These are phyloP conservation scores for Heteromormyrus szaboi DNA, from an alignment of 2,797 vertebrate genomes.

Conservation along the genomic window DNA sequence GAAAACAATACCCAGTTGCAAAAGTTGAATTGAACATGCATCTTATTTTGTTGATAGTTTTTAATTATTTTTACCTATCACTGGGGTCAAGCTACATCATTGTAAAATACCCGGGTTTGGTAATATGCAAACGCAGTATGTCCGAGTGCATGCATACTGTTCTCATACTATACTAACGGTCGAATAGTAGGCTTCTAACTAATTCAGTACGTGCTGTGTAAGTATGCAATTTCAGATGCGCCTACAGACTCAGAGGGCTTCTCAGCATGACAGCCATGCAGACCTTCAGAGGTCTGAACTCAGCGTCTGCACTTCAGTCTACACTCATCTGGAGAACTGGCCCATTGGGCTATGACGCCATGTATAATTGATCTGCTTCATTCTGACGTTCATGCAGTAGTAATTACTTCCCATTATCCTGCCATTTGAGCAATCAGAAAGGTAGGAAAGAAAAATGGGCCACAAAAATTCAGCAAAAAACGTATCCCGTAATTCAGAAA, in stretches of 20 bases:
- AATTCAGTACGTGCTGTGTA: background rate
- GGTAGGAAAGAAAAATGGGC: background rate
- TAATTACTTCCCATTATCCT: conserved; percentile 4
- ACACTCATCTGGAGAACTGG: background rate
- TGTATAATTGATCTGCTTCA: background rate
- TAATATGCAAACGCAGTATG: background rate
- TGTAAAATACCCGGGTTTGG: background rate
- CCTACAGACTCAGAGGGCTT: background rate
- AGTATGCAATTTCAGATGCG: background rate
- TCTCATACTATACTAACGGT: background rate
- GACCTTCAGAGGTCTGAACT: background rate
- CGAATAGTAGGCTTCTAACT: background rate
- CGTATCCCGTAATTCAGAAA: background rate
- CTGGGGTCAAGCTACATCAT: background rate
- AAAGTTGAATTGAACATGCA: background rate
- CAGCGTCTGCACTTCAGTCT: background rate
- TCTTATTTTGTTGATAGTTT: background rate
- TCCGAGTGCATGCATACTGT: background rate
- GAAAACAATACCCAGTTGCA: background rate
- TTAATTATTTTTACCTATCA: background rate
- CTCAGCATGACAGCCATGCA: background rate
- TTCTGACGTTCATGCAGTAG: background rate
- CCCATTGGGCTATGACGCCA: background rate
- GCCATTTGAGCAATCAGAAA: background rate
- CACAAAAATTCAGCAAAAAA: background rate